phyloP scores from a whole-genome alignment of 1,140 invertebrate genomes.

The Potamilus streckersoni region DNA sequence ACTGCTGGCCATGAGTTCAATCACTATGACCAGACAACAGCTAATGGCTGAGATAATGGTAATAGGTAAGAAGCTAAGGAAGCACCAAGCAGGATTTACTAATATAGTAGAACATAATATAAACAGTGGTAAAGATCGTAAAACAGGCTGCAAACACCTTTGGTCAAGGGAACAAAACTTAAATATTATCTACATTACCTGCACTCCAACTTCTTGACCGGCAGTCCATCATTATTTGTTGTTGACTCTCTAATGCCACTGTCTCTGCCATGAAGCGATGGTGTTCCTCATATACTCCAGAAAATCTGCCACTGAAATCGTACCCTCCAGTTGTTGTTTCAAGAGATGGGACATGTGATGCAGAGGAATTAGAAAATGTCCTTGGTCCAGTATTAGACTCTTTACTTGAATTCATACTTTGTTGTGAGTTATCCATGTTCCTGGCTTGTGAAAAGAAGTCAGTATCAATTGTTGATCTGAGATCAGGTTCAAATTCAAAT shows the following conservation, averaged over 20 bases:
- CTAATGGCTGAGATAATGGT: background rate
- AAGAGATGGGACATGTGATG: background rate
- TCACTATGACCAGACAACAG: background rate
- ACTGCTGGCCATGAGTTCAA: background rate
- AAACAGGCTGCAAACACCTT: background rate
- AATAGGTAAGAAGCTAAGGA: background rate
- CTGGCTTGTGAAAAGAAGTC: conserved; percentile 9
- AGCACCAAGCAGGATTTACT: background rate
- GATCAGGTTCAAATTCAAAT: conserved; percentile 34
- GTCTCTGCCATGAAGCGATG: conserved; percentile 15
- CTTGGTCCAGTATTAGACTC: background rate
- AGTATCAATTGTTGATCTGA: conserved; percentile 30
- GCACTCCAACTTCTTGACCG: conserved; percentile 57
- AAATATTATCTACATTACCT: conserved; percentile 32
- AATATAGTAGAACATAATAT: background rate
- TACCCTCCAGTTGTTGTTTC: conserved; percentile 38
- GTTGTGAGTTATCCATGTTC: too few relatives aligned
- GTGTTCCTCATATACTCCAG: conserved; percentile 32
- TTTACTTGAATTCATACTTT: too few relatives aligned
- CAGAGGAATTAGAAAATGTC: background rate
- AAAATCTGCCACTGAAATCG: conserved; percentile 61
- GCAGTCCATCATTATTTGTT: conserved; percentile 17
- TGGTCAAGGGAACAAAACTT: background rate
- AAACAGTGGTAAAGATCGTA: background rate
- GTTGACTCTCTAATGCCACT: conserved; percentile 16